phyloP scores from a whole-genome alignment of 1,140 invertebrate genomes.

The Scaptomyza montana region DNA sequence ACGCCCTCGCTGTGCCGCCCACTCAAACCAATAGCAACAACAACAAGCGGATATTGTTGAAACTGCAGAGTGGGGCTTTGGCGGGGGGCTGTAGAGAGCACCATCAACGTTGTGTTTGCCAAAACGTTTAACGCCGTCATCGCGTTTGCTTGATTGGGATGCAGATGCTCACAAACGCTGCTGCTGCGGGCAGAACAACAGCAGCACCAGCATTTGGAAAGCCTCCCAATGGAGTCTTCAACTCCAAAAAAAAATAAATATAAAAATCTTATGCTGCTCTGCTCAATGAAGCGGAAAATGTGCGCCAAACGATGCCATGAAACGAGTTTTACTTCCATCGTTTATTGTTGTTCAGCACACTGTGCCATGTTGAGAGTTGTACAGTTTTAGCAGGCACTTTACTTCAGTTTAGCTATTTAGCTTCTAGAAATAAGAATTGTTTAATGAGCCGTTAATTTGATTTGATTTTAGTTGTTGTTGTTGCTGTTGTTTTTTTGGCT shows the following conservation, averaged over 20 bases:
- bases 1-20: conserved; percentile 60
- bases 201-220: conserved; percentile 58
- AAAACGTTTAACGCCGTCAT: conserved; percentile 79
- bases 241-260: conserved; percentile 7
- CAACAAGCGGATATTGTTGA: neutral
- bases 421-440: conserved; percentile 7
- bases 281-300: conserved; percentile 80
- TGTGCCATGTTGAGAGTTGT: conserved; percentile 35
- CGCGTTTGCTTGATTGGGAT: conserved; percentile 63
- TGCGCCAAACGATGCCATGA: conserved; percentile 73
- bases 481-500: neutral
- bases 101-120: conserved; percentile 68
- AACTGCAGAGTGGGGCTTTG: too few species aligned
- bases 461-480: conserved; percentile 11
- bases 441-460: conserved; percentile 19
- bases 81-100: too few species aligned
- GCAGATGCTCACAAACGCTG: conserved; percentile 59
- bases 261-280: conserved; percentile 7
- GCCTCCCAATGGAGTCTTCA: conserved; percentile 18
- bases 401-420: neutral
- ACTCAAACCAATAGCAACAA: conserved; percentile 39
- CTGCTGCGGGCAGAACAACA: conserved; percentile 20
- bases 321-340: conserved; percentile 62
- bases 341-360: neutral
- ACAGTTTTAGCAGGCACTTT: conserved; percentile 14